Base-by-base conservation (phyloP, 2,113 vertebrate species). In the Ophthalmolycus amberensis region DNA sequence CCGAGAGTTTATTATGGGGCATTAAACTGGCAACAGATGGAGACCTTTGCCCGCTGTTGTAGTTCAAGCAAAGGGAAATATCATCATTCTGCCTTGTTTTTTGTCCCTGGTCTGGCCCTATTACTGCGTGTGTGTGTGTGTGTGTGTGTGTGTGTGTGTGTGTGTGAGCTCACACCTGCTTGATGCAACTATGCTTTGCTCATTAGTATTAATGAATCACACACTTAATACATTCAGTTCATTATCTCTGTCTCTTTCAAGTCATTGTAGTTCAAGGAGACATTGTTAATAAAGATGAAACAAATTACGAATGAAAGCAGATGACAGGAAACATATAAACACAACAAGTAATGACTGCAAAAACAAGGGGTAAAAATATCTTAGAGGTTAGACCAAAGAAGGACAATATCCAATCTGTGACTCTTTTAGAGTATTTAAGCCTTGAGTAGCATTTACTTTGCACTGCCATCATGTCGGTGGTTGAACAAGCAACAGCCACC, bases 131-230 rank as follows among this genome's bases (percentile, higher is more conserved):
- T 44, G 67, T 56, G 10, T 79, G 42, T 74, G 20, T 73, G 59
- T 80, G 44, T 16, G 29, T 44, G 42, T 40, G 25, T 52, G 67
- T 58, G 54, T 58, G 54, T 40, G 11, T 74, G 63, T 79, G 83
- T 46, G 58, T n/a, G 59, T 15, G 60, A 14, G 37, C 37, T 64
- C 62, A 58, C 70, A 74, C 50, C 73, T 83, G 69, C 75, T 64
- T 75, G 16, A 76, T 81, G 85, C 46, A 56, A 68, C n/a, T 37
- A n/a, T 2, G 1, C 34, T 77, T 81, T 73, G 50, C 58, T 83
- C 60, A 84, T 91, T 78, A 80, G 59, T 82, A 80, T 85, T 87
- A 83, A 90, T 89, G 73, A 90, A 85, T 90, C 27, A 70, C 37
- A 65, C 74, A 29, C 50, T 38, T 56, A 50, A 60, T 74, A 63